Evolutionary conservation across 2,113 vertebrate genomes (phyloP), one percentile per base, ranked within the genome.

Genomic region (Anoplopoma fimbria): DNA sequence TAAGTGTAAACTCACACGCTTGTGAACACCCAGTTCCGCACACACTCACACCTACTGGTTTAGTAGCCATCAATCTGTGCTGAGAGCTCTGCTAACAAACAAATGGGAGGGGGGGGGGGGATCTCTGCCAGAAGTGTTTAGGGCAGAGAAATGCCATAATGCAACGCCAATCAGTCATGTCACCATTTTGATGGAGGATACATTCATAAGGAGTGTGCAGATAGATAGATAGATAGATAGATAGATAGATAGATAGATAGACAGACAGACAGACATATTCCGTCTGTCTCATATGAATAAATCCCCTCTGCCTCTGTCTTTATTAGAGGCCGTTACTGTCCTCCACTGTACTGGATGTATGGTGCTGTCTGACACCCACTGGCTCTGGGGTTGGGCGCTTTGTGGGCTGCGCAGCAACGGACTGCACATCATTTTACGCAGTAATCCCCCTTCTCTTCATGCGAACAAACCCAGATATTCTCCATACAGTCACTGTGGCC

Each of bases 401-500:
- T 87, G 82, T 83, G 68, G 84, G 79, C 90, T 91, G 91, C 91
- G 93, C 91, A 93, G 88, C 89, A 77, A 77, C 23, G 77, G 90
- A 85, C 86, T 83, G 90, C 92, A 89, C 88, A 92, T 91, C 88
- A 89, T 93, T 93, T 81, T 90, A 92, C 85, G 92, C 89, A 92
- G 88, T 91, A 92, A 92, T 90, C 86, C 90, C 71, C 87, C 79
- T 57, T 57, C 68, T 63, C 69, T 83, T 78, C 79, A 72, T 53
- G 49, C 77, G 31, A 87, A 76, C 81, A 86, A 75, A 31, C 69
- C 83, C 82, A 78, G 67, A 82, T 87, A 78, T 86, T 82, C 69
- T 74, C 83, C 64, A 33, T 79, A 79, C 85, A 68, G 93, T 79
- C 81, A 73, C 82, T 82, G 78, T 86, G 85, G 83, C 90, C 84